Percentiles rank a stretch among this genome's conserved stretches.
phyloP scores from a whole-genome alignment of 92 coral and sea anemone genomes.

The Paramuricea clavata region DNA sequence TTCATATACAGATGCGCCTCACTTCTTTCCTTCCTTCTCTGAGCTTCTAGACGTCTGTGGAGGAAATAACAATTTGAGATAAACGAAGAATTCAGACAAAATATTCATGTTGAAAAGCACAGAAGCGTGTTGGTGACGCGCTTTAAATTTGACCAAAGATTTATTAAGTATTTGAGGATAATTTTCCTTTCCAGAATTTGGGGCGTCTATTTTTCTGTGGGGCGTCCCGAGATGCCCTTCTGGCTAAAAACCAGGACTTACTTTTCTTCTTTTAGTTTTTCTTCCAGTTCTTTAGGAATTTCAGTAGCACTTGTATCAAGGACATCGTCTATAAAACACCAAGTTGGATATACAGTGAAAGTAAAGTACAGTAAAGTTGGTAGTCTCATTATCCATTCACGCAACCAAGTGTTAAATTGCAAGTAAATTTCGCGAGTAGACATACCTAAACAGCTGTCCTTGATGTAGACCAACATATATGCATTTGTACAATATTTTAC shows the following conservation, averaged over 20 bases:
- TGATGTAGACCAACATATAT: slow-evolving; percentile 97
- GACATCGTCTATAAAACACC: slow-evolving; percentile 73
- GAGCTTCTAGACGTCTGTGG: slow-evolving; percentile 90
- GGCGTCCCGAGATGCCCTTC: too few relatives aligned
- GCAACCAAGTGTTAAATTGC: background rate
- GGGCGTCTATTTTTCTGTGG: too few relatives aligned
- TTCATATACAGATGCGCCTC: slow-evolving; percentile 98
- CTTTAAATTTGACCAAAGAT: too few relatives aligned
- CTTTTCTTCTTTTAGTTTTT: slow-evolving; percentile 96
- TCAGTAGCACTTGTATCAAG: slow-evolving; percentile 80
- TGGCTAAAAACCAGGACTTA: too few relatives aligned
- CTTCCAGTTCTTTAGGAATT: slow-evolving; percentile 88
- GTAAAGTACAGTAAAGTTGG: background rate
- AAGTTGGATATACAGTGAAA: background rate
- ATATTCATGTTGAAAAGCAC: too few relatives aligned
- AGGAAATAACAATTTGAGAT: background rate
- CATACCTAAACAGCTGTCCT: slow-evolving; percentile 91
- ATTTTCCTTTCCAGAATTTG: too few relatives aligned
- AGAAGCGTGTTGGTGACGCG: too few relatives aligned
- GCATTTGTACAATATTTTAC: slow-evolving; percentile 84
- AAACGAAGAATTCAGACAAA: too few relatives aligned
- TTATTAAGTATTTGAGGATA: too few relatives aligned
- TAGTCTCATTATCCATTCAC: too few relatives aligned
- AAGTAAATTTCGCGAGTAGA: background rate
- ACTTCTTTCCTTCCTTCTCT: slow-evolving; percentile 95